Percentiles rank a stretch among this genome's conserved stretches.
phyloP scores from a whole-genome alignment of 1,140 invertebrate genomes.

The Drosophila tropicalis region DNA sequence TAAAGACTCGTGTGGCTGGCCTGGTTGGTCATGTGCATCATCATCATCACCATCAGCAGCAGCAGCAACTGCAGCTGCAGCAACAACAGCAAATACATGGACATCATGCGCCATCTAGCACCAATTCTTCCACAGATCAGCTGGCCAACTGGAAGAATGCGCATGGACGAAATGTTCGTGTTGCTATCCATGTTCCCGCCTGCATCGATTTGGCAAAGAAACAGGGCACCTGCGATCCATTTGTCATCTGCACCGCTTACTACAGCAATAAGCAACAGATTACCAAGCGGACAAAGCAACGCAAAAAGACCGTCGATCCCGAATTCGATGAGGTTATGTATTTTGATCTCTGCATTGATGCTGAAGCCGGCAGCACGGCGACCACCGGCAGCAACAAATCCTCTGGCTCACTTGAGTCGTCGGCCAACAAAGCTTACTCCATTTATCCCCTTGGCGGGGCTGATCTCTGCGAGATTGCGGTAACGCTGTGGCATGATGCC shows the following conservation, averaged over 20 bases:
- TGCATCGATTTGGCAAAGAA: constrained; percentile 94
- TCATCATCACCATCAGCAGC: constrained; percentile 38
- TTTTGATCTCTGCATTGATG: constrained; percentile 90
- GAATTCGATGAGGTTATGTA: constrained; percentile 94
- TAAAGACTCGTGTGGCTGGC: constrained; percentile 55
- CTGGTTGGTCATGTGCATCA: constrained; percentile 60
- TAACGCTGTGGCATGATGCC: constrained; percentile 93
- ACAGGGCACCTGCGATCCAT: constrained; percentile 95
- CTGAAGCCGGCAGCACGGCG: constrained; percentile 82
- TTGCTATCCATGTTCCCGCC: constrained; percentile 88
- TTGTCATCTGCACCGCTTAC: constrained; percentile 90
- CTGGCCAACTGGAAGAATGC: constrained; percentile 66
- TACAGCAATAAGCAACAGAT: constrained; percentile 92
- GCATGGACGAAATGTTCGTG: constrained; percentile 57
- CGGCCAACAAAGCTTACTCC: constrained; percentile 84
- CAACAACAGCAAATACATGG: constrained; percentile 29
- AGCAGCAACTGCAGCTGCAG: constrained; percentile 26
- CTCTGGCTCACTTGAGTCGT: constrained; percentile 55
- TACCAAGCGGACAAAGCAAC: constrained; percentile 92
- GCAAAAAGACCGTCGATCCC: constrained; percentile 94
- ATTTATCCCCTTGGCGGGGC: constrained; percentile 85
- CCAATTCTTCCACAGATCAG: constrained; percentile 60
- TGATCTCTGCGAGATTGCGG: constrained; percentile 89
- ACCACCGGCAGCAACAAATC: constrained; percentile 77
- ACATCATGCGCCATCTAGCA: constrained; percentile 31